Conservation (phyloP, 1,140 invertebrate species). For the Cyclina sinensis region DNA sequence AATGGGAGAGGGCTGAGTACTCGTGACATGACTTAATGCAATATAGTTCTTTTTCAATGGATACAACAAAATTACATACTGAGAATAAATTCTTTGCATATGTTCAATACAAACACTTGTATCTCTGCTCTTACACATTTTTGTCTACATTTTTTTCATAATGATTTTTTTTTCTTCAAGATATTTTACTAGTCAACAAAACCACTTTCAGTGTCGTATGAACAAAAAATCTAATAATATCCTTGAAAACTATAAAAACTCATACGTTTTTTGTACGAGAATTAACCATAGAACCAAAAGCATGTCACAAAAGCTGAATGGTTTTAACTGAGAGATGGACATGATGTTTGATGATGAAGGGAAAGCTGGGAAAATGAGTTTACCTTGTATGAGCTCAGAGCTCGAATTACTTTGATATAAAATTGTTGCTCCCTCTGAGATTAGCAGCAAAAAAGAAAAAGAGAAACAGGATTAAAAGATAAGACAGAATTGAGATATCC, state of each 20-base stretch:
- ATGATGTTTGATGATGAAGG: constrained; percentile 14
- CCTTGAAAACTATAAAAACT: no score
- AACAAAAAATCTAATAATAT: no score
- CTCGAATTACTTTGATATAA: constrained; percentile 67
- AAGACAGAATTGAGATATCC: neutral
- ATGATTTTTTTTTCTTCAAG: no score
- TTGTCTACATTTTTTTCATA: no score
- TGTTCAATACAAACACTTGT: neutral
- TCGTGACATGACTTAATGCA: neutral
- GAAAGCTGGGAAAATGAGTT: constrained; percentile 51
- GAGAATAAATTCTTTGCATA: neutral
- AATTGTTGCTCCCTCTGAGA: constrained; percentile 43
- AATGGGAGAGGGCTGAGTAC: neutral
- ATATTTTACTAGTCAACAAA: no score
- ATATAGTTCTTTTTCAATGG: neutral
- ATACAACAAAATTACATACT: neutral
- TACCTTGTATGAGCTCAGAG: constrained; percentile 60
- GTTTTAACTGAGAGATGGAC: neutral
- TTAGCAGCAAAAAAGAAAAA: constrained; percentile 45
- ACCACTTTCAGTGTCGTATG: no score
- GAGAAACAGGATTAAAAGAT: constrained; percentile 18
- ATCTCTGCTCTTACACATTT: neutral
- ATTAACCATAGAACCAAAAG: no score
- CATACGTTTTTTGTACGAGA: no score
- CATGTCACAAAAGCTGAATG: no score